Percentiles rank a stretch among this genome's conserved stretches.
These are phyloP conservation scores for Ganaspis sp. DNA, from an alignment of 1,140 invertebrate genomes.

Conservation along the genomic window DNA sequence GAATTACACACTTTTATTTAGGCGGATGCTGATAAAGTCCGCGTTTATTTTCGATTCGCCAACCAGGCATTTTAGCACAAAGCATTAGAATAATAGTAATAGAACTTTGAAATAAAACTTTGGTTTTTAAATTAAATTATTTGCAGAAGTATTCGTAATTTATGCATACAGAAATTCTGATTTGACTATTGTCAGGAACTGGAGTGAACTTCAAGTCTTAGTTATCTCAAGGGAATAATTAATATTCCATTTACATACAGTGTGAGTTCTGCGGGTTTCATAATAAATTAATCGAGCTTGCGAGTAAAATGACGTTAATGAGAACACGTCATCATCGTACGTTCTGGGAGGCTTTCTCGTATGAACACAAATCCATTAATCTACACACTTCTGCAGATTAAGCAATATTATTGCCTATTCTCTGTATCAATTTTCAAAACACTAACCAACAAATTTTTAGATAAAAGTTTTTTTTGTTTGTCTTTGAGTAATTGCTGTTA, in stretches of 20 bases:
- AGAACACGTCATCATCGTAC: slow-evolving; percentile 34
- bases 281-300: slow-evolving; percentile 45
- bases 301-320: slow-evolving; percentile 45
- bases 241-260: slow-evolving; percentile 49
- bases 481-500: too few species aligned
- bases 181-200: not conserved
- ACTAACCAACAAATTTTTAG: too few species aligned
- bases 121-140: too few species aligned
- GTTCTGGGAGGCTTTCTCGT: not conserved
- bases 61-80: too few species aligned
- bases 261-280: not conserved
- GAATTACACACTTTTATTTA: too few species aligned
- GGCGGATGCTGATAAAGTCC: too few species aligned
- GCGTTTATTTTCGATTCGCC: too few species aligned
- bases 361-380: slow-evolving; percentile 18
- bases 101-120: too few species aligned
- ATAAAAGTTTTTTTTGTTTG: too few species aligned
- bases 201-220: not conserved
- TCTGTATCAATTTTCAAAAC: not conserved
- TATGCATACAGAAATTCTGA: not conserved
- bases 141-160: too few species aligned
- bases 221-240: slow-evolving; percentile 35
- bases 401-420: not conserved
- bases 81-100: too few species aligned
- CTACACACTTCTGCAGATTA: not conserved